These are phyloP conservation scores for Acleris sparsana DNA, from an alignment of 2,888 invertebrate genomes.

Conservation along the genomic window DNA sequence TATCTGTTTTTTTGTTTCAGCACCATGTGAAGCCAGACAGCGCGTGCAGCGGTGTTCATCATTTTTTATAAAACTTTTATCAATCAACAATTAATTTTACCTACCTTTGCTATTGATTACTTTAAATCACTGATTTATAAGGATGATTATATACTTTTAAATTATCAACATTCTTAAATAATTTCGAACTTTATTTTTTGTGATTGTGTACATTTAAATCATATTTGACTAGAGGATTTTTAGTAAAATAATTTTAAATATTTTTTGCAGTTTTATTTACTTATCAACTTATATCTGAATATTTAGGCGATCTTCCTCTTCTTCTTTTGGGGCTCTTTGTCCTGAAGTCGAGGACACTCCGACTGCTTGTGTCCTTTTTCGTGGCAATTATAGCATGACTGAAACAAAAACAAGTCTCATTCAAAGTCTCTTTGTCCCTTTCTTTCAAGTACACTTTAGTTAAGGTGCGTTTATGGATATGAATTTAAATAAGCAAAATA, in stretches of 20 bases:
- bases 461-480: too few species aligned
- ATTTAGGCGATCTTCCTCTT: conserved; percentile 61
- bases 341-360: conserved; percentile 74
- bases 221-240: conserved; percentile 46
- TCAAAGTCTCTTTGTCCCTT: too few species aligned
- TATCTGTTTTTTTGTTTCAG: conserved; percentile 45
- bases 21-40: conserved; percentile 43
- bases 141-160: not conserved
- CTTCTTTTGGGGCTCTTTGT: conserved; percentile 49
- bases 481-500: too few species aligned
- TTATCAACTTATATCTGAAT: conserved; percentile 46
- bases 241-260: conserved; percentile 44
- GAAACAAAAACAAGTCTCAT: conserved; percentile 47
- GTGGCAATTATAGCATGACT: conserved; percentile 84
- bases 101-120: conserved; percentile 12
- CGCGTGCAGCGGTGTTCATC: not conserved
- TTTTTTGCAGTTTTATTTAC: conserved; percentile 55
- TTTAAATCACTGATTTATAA: conserved; percentile 14
- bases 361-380: conserved; percentile 82
- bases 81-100: conserved; percentile 6
- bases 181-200: conserved; percentile 35
- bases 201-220: conserved; percentile 46
- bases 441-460: too few species aligned
- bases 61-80: not conserved
- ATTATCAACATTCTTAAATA: conserved; percentile 4